Base-by-base conservation (phyloP, 2,113 vertebrate species). In the Proteles cristata region DNA sequence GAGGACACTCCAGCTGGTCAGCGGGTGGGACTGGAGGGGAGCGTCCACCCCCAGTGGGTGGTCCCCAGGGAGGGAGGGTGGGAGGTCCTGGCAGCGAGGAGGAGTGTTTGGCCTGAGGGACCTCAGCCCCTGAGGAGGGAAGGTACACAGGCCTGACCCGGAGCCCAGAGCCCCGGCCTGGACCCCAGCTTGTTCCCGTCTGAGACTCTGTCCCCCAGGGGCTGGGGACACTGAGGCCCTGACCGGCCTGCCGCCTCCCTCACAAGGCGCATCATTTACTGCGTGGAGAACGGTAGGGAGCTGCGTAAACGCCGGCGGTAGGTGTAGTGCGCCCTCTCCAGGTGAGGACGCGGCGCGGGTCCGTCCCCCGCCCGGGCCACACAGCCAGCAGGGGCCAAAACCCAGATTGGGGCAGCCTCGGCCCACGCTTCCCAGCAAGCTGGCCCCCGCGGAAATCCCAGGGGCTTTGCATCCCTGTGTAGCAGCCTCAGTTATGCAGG, bases 221-320 rank as follows among this genome's bases (percentile, higher is more conserved):
- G 7, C 35, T 14, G 15, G 68, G 61, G 55, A 23, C 10, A 23
- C 73, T 7, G 50, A 39, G 23, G 48, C 73, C 31, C 66, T 28
- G 66, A 31, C 50, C 85, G 7, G 16, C 68, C 33, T 17, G 33
- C 23, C 21, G 19, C 21, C 69, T 35, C 10, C n/a, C 19, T 25
- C 21, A 35, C 11, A 12, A 73, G 69, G 25, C 4, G 14, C 4
- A 8, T 15, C 11, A 1, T 63, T 21, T 7, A 12, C 63, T 1
- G 16, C 4, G 43, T 25, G 1, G 45, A 11, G 45, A 63, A n/a
- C 69, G 43, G 77, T 19, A 17, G 35, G 19, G 35, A 7, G n/a
- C 88, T 1, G 5, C 16, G 33, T 0, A 1, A 25, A 33, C 6
- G 15, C 50, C 0, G 1, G 7, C 8, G 19, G 58, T 8, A 7